A percentile compares a stretch with the other conserved stretches of the same genome.
Evolutionary conservation across 2,113 vertebrate species (phyloP).

Genomic region (Menidia beryllina): DNA sequence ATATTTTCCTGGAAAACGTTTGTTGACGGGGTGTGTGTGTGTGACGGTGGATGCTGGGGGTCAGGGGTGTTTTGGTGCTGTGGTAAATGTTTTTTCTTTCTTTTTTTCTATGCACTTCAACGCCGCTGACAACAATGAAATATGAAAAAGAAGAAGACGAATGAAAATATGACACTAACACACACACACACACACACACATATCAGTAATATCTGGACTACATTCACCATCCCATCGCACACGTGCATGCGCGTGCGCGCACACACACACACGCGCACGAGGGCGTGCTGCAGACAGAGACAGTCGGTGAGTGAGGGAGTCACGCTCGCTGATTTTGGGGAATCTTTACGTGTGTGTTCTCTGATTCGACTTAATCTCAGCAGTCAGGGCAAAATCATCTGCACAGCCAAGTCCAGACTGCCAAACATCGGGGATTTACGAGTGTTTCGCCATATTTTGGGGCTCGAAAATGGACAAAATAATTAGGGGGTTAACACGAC

Average conservation of each 20-base stretch:
- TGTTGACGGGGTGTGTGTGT: slow-evolving; percentile 41
- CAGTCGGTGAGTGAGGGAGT: slow-evolving; percentile 26
- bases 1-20: slow-evolving; percentile 12
- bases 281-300: slow-evolving; percentile 15
- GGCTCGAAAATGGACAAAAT: slow-evolving; percentile 53
- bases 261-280: neutral
- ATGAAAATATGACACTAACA: neutral
- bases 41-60: slow-evolving; percentile 45
- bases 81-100: slow-evolving; percentile 34
- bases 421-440: slow-evolving; percentile 27
- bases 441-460: slow-evolving; percentile 35
- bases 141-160: slow-evolving; percentile 13
- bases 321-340: slow-evolving; percentile 27
- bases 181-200: neutral
- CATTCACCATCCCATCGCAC: neutral
- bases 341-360: neutral
- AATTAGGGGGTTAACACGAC: slow-evolving; percentile 41
- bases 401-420: slow-evolving; percentile 21
- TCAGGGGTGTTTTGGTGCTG: slow-evolving; percentile 42
- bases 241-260: neutral
- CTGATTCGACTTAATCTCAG: slow-evolving; percentile 23
- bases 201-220: neutral
- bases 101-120: slow-evolving; percentile 16
- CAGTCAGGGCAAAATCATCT: slow-evolving; percentile 41
- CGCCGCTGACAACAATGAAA: slow-evolving; percentile 3